Percentiles rank a stretch among this genome's conserved stretches.
Evolutionary conservation across 2,113 vertebrate genomes (phyloP).

Genomic region (Rousettus leschenaultii): DNA sequence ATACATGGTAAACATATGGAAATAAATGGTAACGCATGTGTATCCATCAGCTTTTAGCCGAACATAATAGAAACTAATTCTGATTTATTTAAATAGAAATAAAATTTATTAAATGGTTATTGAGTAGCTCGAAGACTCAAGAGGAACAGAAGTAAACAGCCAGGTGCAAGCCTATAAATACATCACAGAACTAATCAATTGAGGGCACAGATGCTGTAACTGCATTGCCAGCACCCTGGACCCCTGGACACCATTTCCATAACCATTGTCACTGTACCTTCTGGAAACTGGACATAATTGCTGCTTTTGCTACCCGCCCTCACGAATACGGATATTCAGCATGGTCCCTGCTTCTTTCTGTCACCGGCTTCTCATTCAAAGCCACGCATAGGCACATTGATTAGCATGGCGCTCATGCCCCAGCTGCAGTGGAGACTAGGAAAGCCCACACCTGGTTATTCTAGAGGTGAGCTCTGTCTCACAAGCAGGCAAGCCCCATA

Average conservation of each 20-base stretch:
- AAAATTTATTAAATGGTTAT: not conserved
- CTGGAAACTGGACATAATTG: not conserved
- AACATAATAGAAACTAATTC: not conserved
- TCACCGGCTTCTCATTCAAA: not conserved
- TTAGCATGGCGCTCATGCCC: fast-evolving
- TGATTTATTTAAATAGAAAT: constrained; percentile 28
- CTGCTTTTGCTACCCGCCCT: not conserved
- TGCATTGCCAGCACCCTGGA: not conserved
- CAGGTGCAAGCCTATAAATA: not conserved
- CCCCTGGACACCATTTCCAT: not conserved
- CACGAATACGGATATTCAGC: not conserved
- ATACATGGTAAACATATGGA: not conserved
- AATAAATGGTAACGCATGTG: not conserved
- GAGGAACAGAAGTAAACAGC: not conserved
- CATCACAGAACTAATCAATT: not conserved
- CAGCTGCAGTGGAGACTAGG: not conserved
- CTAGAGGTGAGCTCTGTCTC: not conserved
- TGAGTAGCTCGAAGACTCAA: not conserved
- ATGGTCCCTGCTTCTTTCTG: not conserved
- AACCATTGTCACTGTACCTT: not conserved
- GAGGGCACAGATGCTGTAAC: fast-evolving
- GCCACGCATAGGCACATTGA: fast-evolving
- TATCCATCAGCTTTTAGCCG: not conserved
- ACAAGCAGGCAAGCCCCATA: fast-evolving
- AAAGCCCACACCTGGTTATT: not conserved